Evolutionary conservation across 2,797 vertebrate genomes (phyloP).

Genomic region (Microtus agrestis): DNA sequence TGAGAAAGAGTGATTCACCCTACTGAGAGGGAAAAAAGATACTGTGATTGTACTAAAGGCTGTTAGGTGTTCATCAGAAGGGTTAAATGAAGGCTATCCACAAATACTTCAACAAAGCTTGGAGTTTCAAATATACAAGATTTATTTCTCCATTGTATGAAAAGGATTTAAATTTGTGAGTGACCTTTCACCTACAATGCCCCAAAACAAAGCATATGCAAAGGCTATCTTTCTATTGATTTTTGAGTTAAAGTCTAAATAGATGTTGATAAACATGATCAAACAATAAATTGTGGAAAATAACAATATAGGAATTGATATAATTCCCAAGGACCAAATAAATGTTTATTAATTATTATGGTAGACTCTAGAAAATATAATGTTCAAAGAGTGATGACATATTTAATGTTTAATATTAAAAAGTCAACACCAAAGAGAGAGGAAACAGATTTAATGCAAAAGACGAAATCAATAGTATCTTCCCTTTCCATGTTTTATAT

Average conservation of each 20-base stretch:
- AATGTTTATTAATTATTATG: not conserved
- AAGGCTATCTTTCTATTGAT: not conserved
- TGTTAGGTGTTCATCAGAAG: not conserved
- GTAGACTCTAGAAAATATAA: not conserved
- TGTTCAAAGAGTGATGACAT: not conserved
- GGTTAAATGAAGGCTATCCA: not conserved
- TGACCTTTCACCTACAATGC: not conserved
- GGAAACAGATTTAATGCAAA: not conserved
- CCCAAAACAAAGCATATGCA: not conserved
- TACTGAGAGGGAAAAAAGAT: not conserved
- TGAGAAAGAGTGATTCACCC: not conserved
- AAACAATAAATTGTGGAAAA: constrained; percentile 14
- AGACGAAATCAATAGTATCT: not conserved
- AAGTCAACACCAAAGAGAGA: not conserved
- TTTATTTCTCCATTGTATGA: not conserved
- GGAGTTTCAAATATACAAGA: not conserved
- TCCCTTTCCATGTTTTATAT: not conserved
- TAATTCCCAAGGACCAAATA: not conserved
- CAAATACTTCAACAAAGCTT: not conserved
- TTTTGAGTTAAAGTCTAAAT: not conserved
- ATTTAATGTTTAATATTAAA: not conserved
- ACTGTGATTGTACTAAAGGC: not conserved
- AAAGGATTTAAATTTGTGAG: not conserved
- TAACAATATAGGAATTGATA: not conserved
- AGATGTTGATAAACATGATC: not conserved